Conservation (phyloP, 1,140 invertebrate genomes). For the Ylistrum balloti region DNA sequence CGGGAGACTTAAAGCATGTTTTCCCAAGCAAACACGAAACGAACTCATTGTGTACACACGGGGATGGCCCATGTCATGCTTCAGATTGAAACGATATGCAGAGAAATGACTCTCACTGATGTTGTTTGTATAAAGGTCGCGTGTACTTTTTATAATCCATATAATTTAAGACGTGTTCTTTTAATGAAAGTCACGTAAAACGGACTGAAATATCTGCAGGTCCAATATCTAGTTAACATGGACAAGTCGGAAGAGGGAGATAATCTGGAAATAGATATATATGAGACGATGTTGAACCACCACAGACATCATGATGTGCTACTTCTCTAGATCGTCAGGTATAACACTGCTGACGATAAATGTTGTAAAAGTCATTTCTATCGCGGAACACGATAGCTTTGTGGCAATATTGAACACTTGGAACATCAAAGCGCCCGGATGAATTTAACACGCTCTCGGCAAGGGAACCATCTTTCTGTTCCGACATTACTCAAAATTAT, state of each 20-base stretch:
- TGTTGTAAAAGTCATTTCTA: neutral
- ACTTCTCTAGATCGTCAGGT: neutral
- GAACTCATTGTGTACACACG: neutral
- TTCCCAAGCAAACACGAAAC: neutral
- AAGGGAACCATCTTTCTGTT: neutral
- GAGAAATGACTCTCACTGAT: neutral
- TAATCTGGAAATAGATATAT: neutral
- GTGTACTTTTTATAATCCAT: neutral
- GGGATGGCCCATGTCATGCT: neutral
- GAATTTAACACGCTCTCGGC: constrained; percentile 10
- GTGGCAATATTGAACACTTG: neutral
- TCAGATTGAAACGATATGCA: neutral
- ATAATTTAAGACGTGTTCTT: neutral
- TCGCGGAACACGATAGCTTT: neutral
- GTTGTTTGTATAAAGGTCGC: neutral
- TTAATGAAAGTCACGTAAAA: neutral
- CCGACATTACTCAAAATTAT: neutral
- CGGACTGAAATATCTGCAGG: neutral
- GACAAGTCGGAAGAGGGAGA: neutral
- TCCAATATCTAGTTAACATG: neutral
- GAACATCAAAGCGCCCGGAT: constrained; percentile 19
- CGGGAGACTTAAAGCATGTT: neutral
- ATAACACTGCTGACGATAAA: neutral
- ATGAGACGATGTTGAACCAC: neutral
- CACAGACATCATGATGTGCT: neutral